Base-by-base conservation (phyloP, 1,140 invertebrate species). In the Pseudomyrmex flavicornis region DNA sequence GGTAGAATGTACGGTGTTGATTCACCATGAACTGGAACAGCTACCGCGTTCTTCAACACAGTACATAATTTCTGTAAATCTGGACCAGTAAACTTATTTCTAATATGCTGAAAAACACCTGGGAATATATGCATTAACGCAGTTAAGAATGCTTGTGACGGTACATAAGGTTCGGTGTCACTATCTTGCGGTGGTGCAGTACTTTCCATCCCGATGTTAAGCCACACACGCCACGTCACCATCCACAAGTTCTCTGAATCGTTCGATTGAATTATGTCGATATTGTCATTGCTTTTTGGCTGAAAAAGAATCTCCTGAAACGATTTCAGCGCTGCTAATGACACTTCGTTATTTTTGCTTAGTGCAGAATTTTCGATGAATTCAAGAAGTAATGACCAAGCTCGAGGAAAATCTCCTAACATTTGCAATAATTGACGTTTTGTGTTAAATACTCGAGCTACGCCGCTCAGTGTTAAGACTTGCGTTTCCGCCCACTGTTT, bases 401-500 rank as follows among this genome's bases (percentile, higher is more conserved):
- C 98, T 70, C 98, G 95, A 54, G 97, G 96, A 95, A 99, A 99
- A 95, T 99, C 98, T 0, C 97, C 97, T 20, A 99, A 94, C 63
- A 96, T 96, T 91, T 97, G 96, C 7, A 99, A 94, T 63, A 98
- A 94, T 88, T 97, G 96, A 83, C 98, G 96, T 93, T 99, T 98
- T 0, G 98, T 98, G 91, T 98, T 98, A 93, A 99, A 99, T 12
- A 97, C 96, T 91, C 97, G 94, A 0, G 96, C 96, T 15, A 97
- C 96, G 1, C 97, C 97, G 82, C 96, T 96, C 22, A 97, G 92
- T 0, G 96, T 96, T 62, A 97, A 93, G 58, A 97, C 97, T 95
- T 98, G 98, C 5, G 99, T 99, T 94, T 99, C 99, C 8, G 99
- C 98, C 99, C 99, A 99, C 92, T 99, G 99, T 91, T 99, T 99